Evolutionary conservation across 2,888 invertebrate genomes (phyloP), one percentile per base, ranked within the genome.

Genomic region (Shargacucullia verbasci): DNA sequence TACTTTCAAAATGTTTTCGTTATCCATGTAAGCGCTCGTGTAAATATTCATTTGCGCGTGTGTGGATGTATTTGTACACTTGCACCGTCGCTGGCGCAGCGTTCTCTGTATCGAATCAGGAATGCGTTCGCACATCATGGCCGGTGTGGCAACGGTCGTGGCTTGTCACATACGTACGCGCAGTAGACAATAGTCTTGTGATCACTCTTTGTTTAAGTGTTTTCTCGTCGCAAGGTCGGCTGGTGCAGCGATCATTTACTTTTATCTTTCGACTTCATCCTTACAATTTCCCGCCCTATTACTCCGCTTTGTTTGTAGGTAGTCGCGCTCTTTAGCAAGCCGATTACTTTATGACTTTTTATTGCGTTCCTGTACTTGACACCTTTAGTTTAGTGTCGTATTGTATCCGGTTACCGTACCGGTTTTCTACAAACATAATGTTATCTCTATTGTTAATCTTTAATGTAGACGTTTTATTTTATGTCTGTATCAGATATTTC

Each of bases 71-170:
- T 73, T 66, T 67, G 53, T 60, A 64, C 69, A 70, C 68, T 69
- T 72, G 73, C 69, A 53, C 46, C 59, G 49, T 72, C 63, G 70
- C 59, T 72, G 64, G 64, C 59, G 76, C 67, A 70, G 70, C 75
- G 79, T 73, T 80, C 80, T 80, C 80, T 79, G 84, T 79, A 79
- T 81, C 91, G 82, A 90, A 91, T 92, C 81, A 79, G 88, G 91
- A 91, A 92, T 92, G 90, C 83, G 84, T 86, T 82, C 81, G 86
- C 84, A 75, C 85, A 83, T 85, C 86, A 85, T 84, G 87, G 76
- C 72, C 80, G 73, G 56, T 68, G 74, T 65, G 66, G 55, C 58
- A 60, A 64, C 44, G 52, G 70, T 77, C 71, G 76, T 68, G 45
- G 56, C 60, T 76, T 82, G 83, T 80, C 84, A 82, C 81, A 80